These are phyloP conservation scores for Hylomyscus alleni DNA, from an alignment of 2,797 vertebrate genomes.

Conservation along the genomic window DNA sequence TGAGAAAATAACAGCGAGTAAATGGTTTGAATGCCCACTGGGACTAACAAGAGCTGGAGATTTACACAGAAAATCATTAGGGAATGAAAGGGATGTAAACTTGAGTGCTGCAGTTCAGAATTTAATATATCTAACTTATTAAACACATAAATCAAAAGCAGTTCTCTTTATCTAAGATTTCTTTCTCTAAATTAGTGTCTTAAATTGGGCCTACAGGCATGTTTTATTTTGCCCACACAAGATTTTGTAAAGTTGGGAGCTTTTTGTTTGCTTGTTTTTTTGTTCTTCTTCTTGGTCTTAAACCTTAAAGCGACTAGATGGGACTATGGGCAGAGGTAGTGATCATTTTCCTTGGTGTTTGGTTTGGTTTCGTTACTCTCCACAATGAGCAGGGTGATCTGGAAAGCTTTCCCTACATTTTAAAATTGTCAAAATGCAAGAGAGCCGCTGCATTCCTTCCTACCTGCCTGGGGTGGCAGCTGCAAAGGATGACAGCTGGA, in stretches of 20 bases:
- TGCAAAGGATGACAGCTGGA: neutral
- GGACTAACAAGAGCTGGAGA: constrained; percentile 64
- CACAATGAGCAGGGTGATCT: neutral
- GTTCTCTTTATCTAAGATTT: constrained; percentile 56
- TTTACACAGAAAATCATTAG: constrained; percentile 65
- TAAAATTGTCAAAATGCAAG: neutral
- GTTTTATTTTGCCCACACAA: constrained; percentile 59
- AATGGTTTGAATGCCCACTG: constrained; percentile 44
- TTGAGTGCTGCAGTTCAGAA: constrained; percentile 53
- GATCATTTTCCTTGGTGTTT: neutral
- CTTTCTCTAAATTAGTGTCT: constrained; percentile 49
- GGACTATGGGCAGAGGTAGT: neutral
- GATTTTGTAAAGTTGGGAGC: neutral
- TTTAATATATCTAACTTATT: constrained; percentile 76
- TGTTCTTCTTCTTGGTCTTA: neutral
- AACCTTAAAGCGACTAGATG: constrained; percentile 6
- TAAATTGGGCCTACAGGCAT: neutral
- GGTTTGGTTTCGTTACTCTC: neutral
- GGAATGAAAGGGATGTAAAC: constrained; percentile 56
- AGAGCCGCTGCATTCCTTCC: neutral
- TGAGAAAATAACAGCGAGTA: constrained; percentile 57
- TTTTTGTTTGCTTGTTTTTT: neutral
- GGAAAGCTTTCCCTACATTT: constrained; percentile 25
- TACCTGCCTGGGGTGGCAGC: neutral
- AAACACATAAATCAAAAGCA: constrained; percentile 73